Percentiles rank a stretch among this genome's conserved stretches.
Conservation (phyloP, 2,113 vertebrate species). For the Prionailurus bengalensis region DNA sequence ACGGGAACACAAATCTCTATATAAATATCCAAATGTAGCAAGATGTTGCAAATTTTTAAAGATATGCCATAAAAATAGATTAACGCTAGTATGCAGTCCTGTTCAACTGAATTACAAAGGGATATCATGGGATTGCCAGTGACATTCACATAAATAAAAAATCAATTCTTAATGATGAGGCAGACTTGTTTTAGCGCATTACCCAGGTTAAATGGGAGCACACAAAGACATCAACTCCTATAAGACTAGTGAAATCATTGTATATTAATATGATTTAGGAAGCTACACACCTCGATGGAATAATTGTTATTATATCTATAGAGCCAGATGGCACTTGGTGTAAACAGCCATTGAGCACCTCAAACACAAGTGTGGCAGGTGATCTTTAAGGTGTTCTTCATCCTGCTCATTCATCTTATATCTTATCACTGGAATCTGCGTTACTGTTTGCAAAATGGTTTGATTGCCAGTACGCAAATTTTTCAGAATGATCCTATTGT, state of each 20-base stretch:
- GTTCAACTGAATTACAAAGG: slow-evolving; percentile 83
- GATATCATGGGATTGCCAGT: slow-evolving; percentile 86
- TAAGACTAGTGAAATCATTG: slow-evolving; percentile 81
- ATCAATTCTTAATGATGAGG: slow-evolving; percentile 90
- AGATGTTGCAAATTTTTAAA: slow-evolving; percentile 86
- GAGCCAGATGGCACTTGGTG: slow-evolving; percentile 91
- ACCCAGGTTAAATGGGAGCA: slow-evolving; percentile 90
- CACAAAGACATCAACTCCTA: slow-evolving; percentile 84
- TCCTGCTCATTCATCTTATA: slow-evolving; percentile 78
- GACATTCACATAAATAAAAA: slow-evolving; percentile 90
- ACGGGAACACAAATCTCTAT: slow-evolving; percentile 86
- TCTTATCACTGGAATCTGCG: slow-evolving; percentile 70
- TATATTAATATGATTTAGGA: slow-evolving; percentile 90
- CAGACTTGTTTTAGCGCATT: slow-evolving; percentile 86
- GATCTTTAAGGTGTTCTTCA: slow-evolving; percentile 83
- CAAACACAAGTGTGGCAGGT: slow-evolving; percentile 80
- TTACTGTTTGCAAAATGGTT: not conserved
- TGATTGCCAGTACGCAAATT: not conserved
- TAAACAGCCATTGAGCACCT: slow-evolving; percentile 88
- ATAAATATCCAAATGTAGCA: slow-evolving; percentile 87
- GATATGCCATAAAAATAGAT: slow-evolving; percentile 85
- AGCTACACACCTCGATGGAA: slow-evolving; percentile 85
- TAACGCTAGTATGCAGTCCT: slow-evolving; percentile 74
- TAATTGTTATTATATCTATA: slow-evolving; percentile 91
- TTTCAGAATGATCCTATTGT: slow-evolving; percentile 44